Conservation (phyloP, 2,113 vertebrate genomes). For the Ageneiosus marmoratus region DNA sequence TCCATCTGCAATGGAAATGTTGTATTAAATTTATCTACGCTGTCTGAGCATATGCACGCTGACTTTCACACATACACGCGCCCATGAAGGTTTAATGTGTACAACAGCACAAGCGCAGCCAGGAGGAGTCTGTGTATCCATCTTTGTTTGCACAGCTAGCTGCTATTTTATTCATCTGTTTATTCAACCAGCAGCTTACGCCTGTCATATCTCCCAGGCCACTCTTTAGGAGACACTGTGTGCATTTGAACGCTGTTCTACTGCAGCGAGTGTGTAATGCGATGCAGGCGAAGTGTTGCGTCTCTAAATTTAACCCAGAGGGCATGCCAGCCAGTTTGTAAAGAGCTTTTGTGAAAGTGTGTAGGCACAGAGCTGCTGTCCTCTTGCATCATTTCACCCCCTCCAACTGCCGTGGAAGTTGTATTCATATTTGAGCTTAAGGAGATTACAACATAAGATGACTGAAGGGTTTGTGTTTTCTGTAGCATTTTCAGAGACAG, state of each 20-base stretch:
- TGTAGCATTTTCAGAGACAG: neutral
- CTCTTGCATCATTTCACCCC: slow-evolving; percentile 43
- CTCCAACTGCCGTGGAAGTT: neutral
- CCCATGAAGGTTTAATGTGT: slow-evolving; percentile 25
- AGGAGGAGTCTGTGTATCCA: slow-evolving; percentile 39
- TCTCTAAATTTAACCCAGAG: slow-evolving; percentile 52
- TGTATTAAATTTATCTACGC: slow-evolving; percentile 60
- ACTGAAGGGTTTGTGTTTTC: slow-evolving; percentile 5
- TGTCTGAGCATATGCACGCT: slow-evolving; percentile 41
- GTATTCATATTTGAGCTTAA: neutral
- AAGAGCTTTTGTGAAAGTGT: slow-evolving; percentile 43
- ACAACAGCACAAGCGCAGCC: slow-evolving; percentile 20
- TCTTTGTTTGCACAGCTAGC: slow-evolving; percentile 56
- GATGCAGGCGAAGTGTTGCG: slow-evolving; percentile 42
- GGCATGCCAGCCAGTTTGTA: slow-evolving; percentile 35
- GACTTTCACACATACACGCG: slow-evolving; percentile 4
- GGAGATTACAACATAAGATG: slow-evolving; percentile 22
- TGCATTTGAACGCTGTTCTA: slow-evolving; percentile 39
- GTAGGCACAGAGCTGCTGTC: slow-evolving; percentile 32
- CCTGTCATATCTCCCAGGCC: slow-evolving; percentile 32
- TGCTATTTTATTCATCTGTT: slow-evolving; percentile 61
- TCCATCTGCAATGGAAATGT: slow-evolving; percentile 62
- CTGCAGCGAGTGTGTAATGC: slow-evolving; percentile 31
- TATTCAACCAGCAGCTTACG: slow-evolving; percentile 60
- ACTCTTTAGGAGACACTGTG: slow-evolving; percentile 48